Evolutionary conservation across 2,797 vertebrate species (phyloP).

Genomic region (Lagodon rhomboides): DNA sequence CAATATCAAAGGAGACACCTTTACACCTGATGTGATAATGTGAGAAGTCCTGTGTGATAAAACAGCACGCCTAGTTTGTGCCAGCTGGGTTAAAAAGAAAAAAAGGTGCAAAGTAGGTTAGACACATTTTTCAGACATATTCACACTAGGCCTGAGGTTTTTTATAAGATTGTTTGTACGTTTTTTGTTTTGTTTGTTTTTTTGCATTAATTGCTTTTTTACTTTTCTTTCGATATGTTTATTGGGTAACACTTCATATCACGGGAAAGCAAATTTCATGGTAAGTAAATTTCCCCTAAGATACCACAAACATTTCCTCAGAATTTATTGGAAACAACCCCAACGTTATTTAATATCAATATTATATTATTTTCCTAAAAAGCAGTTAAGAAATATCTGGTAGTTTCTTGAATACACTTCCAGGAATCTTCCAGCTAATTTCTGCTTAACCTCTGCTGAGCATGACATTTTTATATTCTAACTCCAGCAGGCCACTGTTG

Average conservation of each 20-base stretch:
- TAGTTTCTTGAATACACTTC: no score
- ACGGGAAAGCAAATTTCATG: not conserved
- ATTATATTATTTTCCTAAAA: no score
- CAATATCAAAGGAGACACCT: constrained; percentile 27
- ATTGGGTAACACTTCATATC: not conserved
- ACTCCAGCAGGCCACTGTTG: no score
- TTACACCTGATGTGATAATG: constrained; percentile 39
- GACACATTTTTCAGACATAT: not conserved
- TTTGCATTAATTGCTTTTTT: not conserved
- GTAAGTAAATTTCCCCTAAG: no score
- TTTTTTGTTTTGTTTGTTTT: not conserved
- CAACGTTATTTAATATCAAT: no score
- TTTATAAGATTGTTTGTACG: not conserved
- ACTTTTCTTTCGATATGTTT: not conserved
- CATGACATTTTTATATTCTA: no score
- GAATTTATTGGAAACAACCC: no score
- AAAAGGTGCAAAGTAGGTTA: not conserved
- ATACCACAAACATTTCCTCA: no score
- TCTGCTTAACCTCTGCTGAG: no score
- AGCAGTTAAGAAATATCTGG: no score
- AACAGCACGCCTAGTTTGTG: no score
- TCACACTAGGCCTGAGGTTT: not conserved
- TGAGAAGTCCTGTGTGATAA: constrained; percentile 25
- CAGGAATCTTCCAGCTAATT: no score
- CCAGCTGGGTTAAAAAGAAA: not conserved